These are phyloP conservation scores for Drosophila villosipedis DNA, from an alignment of 2,888 invertebrate species.

Conservation along the genomic window DNA sequence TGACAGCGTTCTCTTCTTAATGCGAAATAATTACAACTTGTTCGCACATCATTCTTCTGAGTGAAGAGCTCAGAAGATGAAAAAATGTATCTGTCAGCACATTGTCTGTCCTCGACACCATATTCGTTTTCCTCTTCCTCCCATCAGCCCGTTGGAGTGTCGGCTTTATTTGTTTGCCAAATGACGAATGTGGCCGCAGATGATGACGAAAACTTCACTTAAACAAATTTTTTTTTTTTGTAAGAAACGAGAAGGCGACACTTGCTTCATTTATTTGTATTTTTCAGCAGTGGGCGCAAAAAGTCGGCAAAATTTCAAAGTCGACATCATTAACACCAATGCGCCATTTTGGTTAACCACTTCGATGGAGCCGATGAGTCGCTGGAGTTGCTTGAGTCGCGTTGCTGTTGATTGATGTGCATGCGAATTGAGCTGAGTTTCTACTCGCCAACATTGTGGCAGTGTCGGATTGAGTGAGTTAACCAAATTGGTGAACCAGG, in stretches of 20 bases:
- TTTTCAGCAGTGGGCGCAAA: slow-evolving; percentile 65
- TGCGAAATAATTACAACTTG: slow-evolving; percentile 81
- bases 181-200: slow-evolving; percentile 72
- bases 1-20: slow-evolving; percentile 57
- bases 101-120: slow-evolving; percentile 38
- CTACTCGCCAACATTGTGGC: slow-evolving; percentile 30
- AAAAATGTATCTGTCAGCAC: slow-evolving; percentile 69
- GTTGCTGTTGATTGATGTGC: slow-evolving; percentile 67
- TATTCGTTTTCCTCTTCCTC: neutral
- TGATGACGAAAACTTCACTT: slow-evolving; percentile 61
- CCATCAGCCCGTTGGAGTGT: slow-evolving; percentile 13
- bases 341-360: slow-evolving; percentile 66
- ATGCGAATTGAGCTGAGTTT: slow-evolving; percentile 23
- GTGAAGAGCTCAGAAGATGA: slow-evolving; percentile 19
- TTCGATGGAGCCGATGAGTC: slow-evolving; percentile 33
- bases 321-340: slow-evolving; percentile 78
- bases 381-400: slow-evolving; percentile 13
- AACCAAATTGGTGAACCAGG: slow-evolving; percentile 64
- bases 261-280: slow-evolving; percentile 71
- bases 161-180: slow-evolving; percentile 74
- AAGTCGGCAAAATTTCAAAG: slow-evolving; percentile 75
- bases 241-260: slow-evolving; percentile 50
- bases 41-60: slow-evolving; percentile 70
- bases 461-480: slow-evolving; percentile 56
- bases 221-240: slow-evolving; percentile 6